phyloP scores from a whole-genome alignment of 2,113 vertebrate species.

The Phaetusa simplex region DNA sequence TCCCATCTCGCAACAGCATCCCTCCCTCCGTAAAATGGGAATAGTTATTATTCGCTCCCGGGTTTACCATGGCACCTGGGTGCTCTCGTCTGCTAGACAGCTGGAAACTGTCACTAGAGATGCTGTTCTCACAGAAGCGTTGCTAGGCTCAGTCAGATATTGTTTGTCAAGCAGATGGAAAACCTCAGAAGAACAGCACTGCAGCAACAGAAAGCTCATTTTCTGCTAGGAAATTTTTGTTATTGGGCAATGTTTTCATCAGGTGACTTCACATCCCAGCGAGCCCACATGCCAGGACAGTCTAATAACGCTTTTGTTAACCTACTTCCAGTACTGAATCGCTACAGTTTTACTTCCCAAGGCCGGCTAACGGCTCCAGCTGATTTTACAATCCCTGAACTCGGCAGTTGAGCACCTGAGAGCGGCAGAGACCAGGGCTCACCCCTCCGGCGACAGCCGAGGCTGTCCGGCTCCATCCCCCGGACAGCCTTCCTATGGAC shows the following conservation, averaged over 20 bases:
- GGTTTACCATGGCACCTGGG: slow-evolving; percentile 19
- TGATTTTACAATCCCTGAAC: background rate
- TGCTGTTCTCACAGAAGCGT: background rate
- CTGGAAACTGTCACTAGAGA: slow-evolving; percentile 49
- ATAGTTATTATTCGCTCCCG: background rate
- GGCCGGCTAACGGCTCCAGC: too few relatives aligned
- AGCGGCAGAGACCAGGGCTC: background rate
- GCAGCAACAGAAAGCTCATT: slow-evolving; percentile 22
- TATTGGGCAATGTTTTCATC: background rate
- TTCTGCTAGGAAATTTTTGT: background rate
- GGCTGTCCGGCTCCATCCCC: accelerated
- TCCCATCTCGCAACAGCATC: background rate
- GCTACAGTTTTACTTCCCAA: background rate
- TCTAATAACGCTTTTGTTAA: background rate
- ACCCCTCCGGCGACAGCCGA: background rate
- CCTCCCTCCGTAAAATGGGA: background rate
- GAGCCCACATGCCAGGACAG: background rate
- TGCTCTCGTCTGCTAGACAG: slow-evolving; percentile 29
- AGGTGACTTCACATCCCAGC: background rate
- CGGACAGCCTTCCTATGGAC: background rate
- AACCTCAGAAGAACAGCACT: slow-evolving; percentile 8
- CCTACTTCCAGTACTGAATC: background rate
- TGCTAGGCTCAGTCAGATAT: slow-evolving; percentile 20
- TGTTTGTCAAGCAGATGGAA: slow-evolving; percentile 43
- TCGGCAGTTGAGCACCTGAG: background rate